Conservation (phyloP, 2,113 vertebrate species). For the Ptilorrhoa leucosticta region DNA sequence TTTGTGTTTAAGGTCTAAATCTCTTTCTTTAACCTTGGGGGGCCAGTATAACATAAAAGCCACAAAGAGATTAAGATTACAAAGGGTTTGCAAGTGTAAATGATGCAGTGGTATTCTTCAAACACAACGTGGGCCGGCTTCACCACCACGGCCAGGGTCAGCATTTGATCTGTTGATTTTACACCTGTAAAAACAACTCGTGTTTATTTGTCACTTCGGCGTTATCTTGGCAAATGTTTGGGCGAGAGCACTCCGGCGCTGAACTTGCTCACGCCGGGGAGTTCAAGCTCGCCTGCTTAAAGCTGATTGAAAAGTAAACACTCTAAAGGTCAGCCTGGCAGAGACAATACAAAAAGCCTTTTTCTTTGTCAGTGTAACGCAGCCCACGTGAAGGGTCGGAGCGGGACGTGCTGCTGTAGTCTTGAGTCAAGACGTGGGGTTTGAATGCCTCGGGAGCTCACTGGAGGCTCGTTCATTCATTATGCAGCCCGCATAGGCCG, state of each 20-base stretch:
- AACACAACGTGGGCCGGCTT: conserved; percentile 64
- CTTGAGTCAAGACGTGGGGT: background rate
- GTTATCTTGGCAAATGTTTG: conserved; percentile 70
- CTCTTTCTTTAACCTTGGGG: conserved; percentile 83
- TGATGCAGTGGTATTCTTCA: conserved; percentile 76
- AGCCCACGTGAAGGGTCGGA: background rate
- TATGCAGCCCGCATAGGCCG: background rate
- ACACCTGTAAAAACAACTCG: conserved; percentile 79
- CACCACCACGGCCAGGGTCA: conserved; percentile 63
- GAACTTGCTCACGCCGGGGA: conserved; percentile 58
- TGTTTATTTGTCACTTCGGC: conserved; percentile 75
- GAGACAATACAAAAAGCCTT: conserved; percentile 50
- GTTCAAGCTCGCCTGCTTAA: conserved; percentile 50
- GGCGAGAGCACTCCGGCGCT: conserved; percentile 29
- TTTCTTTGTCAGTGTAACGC: conserved; percentile 11
- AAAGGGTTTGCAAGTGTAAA: conserved; percentile 81
- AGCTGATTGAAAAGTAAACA: conserved; percentile 71
- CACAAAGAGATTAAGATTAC: conserved; percentile 84
- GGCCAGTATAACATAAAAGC: conserved; percentile 80
- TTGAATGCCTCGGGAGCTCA: background rate
- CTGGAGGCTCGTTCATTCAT: background rate
- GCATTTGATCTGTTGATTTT: conserved; percentile 79
- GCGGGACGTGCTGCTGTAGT: background rate
- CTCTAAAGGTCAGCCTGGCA: conserved; percentile 62
- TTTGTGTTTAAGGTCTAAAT: conserved; percentile 89